Evolutionary conservation across 2,113 vertebrate species (phyloP).

Genomic region (Corythaixoides concolor): DNA sequence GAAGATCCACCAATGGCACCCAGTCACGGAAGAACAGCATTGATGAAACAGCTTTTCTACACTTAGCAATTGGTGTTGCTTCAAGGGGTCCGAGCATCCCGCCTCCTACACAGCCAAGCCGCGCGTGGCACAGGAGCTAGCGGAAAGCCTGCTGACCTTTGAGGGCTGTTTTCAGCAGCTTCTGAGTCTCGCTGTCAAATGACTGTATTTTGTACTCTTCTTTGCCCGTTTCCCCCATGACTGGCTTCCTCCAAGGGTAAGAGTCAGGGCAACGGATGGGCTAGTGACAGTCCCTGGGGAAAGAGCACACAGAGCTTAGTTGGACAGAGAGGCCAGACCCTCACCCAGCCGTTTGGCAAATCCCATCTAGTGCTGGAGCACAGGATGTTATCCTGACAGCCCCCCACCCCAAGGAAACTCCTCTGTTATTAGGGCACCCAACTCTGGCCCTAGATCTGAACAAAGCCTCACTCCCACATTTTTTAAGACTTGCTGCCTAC

Average conservation of each 20-base stretch:
- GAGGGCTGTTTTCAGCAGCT: slow-evolving; percentile 91
- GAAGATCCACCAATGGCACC: background rate
- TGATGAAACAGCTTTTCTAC: background rate
- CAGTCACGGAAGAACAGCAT: rapidly evolving
- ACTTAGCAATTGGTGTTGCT: background rate
- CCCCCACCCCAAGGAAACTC: background rate
- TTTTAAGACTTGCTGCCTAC: background rate
- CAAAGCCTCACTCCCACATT: background rate
- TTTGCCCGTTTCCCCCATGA: slow-evolving; percentile 85
- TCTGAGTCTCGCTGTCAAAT: slow-evolving; percentile 89
- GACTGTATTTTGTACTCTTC: slow-evolving; percentile 95
- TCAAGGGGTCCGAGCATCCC: background rate
- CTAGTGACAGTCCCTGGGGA: slow-evolving; percentile 21
- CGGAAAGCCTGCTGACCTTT: slow-evolving; percentile 79
- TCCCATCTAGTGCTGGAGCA: background rate
- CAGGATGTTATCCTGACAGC: background rate
- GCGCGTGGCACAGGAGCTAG: background rate
- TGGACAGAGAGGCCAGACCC: background rate
- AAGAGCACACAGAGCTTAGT: background rate
- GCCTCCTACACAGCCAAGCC: background rate
- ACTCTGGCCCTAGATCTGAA: background rate
- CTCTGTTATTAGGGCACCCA: background rate
- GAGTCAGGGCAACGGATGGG: background rate
- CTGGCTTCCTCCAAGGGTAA: background rate
- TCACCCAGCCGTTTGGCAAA: background rate